Percentiles rank a stretch among this genome's conserved stretches.
phyloP scores from a whole-genome alignment of 2,113 vertebrate species.

The Piaya cayana region DNA sequence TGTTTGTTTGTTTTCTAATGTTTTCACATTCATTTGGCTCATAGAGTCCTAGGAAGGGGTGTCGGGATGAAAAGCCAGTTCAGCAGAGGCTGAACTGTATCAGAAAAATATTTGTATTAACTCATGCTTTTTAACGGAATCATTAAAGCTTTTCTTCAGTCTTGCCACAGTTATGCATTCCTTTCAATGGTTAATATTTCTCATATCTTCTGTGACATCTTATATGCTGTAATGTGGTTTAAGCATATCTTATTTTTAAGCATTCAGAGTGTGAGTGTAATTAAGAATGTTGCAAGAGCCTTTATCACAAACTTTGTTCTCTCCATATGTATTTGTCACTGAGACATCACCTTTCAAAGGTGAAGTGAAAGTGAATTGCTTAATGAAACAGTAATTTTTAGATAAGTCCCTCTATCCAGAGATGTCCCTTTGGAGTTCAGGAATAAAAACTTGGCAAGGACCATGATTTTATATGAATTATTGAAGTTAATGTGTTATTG shows the following conservation, averaged over 20 bases:
- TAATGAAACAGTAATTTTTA: slow-evolving; percentile 39
- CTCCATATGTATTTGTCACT: neutral
- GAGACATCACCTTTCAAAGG: slow-evolving; percentile 19
- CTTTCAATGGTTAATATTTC: neutral
- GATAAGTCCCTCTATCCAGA: neutral
- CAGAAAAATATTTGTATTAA: neutral
- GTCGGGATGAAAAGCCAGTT: neutral
- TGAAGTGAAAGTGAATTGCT: slow-evolving; percentile 32
- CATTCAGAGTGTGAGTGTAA: neutral
- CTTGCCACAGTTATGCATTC: neutral
- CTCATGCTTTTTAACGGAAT: neutral
- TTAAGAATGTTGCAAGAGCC: neutral
- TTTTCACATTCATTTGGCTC: neutral
- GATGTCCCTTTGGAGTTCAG: neutral
- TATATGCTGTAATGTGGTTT: neutral
- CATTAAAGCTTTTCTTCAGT: rapidly evolving
- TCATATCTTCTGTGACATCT: rapidly evolving
- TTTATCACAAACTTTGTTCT: neutral
- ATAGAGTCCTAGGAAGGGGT: neutral
- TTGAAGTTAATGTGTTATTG: neutral
- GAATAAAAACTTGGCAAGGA: neutral
- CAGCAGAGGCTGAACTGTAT: neutral
- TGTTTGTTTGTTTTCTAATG: neutral
- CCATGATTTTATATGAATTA: neutral
- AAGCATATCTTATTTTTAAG: neutral